Evolutionary conservation across 2,888 invertebrate species (phyloP).

Genomic region (Scaptomyza polygonia): DNA sequence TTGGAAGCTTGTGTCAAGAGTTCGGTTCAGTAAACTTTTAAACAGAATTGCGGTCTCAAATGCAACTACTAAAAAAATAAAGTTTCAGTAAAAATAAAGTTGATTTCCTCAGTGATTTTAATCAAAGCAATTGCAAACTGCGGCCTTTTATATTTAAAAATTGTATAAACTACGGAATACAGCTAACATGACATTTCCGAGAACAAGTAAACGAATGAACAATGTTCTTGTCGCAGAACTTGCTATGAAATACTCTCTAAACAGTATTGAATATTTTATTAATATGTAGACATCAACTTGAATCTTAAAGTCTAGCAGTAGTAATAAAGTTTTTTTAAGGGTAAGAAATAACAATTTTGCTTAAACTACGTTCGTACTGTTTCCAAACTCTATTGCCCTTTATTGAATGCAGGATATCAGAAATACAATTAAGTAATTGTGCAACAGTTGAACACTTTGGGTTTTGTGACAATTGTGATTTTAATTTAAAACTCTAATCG

Average conservation of each 20-base stretch:
- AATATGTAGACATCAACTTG: background rate
- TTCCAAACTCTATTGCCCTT: too few relatives aligned
- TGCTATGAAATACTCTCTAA: background rate
- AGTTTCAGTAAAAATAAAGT: conserved; percentile 11
- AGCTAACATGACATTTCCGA: background rate
- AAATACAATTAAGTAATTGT: conserved; percentile 14
- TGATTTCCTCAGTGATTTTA: background rate
- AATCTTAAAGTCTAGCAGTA: background rate
- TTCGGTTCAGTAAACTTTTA: too few relatives aligned
- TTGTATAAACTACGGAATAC: background rate
- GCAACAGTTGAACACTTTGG: conserved; percentile 19
- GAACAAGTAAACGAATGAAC: background rate
- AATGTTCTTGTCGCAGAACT: background rate
- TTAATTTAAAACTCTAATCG: conserved; percentile 16
- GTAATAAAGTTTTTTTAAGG: background rate
- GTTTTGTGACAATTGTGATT: conserved; percentile 1
- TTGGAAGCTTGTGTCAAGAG: conserved; percentile 23
- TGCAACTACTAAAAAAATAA: too few relatives aligned
- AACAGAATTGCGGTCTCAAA: too few relatives aligned
- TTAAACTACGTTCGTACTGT: too few relatives aligned
- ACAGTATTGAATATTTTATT: background rate
- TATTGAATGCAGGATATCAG: background rate
- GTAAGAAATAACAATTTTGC: too few relatives aligned
- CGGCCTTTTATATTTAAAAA: background rate
- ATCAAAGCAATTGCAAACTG: background rate